Evolutionary conservation across 2,113 vertebrate genomes (phyloP).

Genomic region (Mormyrus lacerda): DNA sequence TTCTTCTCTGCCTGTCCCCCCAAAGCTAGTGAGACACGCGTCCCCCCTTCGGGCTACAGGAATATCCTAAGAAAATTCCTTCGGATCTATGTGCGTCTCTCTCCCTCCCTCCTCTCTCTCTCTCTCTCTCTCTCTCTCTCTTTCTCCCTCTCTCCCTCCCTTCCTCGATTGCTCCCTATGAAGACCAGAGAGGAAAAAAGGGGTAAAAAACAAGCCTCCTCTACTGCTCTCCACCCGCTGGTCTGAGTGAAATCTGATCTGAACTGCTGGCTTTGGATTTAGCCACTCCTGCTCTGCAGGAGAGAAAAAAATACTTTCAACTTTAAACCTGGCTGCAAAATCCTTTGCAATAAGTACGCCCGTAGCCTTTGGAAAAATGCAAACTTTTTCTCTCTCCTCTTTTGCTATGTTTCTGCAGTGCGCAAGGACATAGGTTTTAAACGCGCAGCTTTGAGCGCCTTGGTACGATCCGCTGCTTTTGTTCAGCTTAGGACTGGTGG

Average conservation of each 20-base stretch:
- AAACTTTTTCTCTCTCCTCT: slow-evolving; percentile 6
- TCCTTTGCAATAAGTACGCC: slow-evolving; percentile 25
- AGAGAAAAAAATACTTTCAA: slow-evolving; percentile 32
- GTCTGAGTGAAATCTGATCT: slow-evolving; percentile 60
- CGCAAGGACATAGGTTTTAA: background rate
- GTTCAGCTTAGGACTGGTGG: slow-evolving; percentile 63
- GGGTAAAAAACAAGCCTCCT: slow-evolving; percentile 50
- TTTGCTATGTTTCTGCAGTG: background rate
- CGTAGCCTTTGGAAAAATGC: background rate
- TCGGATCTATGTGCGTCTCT: slow-evolving; percentile 40
- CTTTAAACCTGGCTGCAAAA: slow-evolving; percentile 46
- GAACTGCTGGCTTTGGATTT: slow-evolving; percentile 53
- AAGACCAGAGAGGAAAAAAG: slow-evolving; percentile 40
- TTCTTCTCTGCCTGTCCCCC: slow-evolving; percentile 51
- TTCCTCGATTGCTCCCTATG: slow-evolving; percentile 47
- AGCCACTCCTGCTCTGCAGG: slow-evolving; percentile 42
- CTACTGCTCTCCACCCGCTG: slow-evolving; percentile 48
- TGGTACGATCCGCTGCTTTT: slow-evolving; percentile 62
- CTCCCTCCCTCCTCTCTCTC: background rate
- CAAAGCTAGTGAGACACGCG: slow-evolving; percentile 43
- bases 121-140: slow-evolving; percentile 1
- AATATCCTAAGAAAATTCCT: slow-evolving; percentile 55
- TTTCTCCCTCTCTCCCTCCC: slow-evolving; percentile 22
- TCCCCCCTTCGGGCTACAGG: slow-evolving; percentile 54
- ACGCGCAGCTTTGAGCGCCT: slow-evolving; percentile 53